These are phyloP conservation scores for Maniola hyperantus DNA, from an alignment of 2,888 invertebrate genomes.

Conservation along the genomic window DNA sequence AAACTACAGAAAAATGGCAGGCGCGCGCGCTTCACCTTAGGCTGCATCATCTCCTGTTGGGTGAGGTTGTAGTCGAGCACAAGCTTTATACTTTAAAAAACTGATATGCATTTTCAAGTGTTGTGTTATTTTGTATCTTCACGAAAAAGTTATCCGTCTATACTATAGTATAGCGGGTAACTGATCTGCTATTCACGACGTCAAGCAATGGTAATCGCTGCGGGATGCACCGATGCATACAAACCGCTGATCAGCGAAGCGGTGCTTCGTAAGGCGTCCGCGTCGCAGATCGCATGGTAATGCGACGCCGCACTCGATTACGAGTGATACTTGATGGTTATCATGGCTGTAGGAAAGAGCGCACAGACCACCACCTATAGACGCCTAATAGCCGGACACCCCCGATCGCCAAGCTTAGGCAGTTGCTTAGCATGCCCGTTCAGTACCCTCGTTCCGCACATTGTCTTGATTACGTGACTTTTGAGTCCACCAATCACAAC, in stretches of 20 bases:
- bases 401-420: too few species aligned
- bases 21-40: too few species aligned
- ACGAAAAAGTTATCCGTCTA: background rate
- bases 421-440: too few species aligned
- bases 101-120: background rate
- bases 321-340: slow-evolving; percentile 4
- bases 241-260: slow-evolving; percentile 49
- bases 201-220: slow-evolving; percentile 51
- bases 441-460: too few species aligned
- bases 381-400: too few species aligned
- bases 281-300: slow-evolving; percentile 48
- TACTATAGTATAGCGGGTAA: background rate
- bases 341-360: background rate
- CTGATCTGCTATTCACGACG: slow-evolving; percentile 31
- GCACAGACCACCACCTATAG: too few species aligned
- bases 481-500: too few species aligned
- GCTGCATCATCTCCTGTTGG: too few species aligned
- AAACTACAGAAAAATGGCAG: too few species aligned
- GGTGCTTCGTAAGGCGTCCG: slow-evolving; percentile 52
- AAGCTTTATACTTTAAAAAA: too few species aligned
- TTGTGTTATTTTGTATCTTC: background rate
- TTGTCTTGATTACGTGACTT: too few species aligned
- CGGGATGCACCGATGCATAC: slow-evolving; percentile 51
- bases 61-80: too few species aligned
- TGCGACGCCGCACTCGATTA: slow-evolving; percentile 34